phyloP scores from a whole-genome alignment of 2,888 invertebrate species.

The Ophonus ardosiacus region DNA sequence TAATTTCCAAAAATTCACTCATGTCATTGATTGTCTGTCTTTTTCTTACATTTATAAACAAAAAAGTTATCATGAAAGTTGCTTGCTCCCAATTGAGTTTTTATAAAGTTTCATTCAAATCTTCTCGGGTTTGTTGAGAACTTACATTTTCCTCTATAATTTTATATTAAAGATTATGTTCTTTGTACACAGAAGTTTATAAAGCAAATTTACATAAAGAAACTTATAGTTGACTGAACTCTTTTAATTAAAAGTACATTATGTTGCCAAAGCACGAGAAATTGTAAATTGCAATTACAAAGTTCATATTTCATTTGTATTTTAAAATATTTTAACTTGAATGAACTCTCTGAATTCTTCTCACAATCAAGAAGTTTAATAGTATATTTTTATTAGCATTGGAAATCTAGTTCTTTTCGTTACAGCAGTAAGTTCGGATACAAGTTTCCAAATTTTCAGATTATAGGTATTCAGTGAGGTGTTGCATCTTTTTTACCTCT shows the following conservation, averaged over 20 bases:
- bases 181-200: conserved; percentile 36
- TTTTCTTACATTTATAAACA: too few species aligned
- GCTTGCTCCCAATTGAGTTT: background rate
- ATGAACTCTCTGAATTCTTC: background rate
- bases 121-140: too few species aligned
- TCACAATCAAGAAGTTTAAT: background rate
- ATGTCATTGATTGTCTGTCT: too few species aligned
- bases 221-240: conserved; percentile 44
- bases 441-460: too few species aligned
- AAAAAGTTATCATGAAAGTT: too few species aligned
- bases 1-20: too few species aligned
- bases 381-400: too few species aligned
- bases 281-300: background rate
- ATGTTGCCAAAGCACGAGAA: background rate
- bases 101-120: background rate
- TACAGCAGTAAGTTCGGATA: too few species aligned
- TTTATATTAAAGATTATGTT: conserved; percentile 25
- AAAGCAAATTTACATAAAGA: conserved; percentile 40
- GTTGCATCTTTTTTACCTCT: too few species aligned
- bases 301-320: conserved; percentile 1
- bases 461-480: too few species aligned
- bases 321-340: background rate
- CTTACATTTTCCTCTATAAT: background rate
- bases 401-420: too few species aligned
- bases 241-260: conserved; percentile 38